Evolutionary conservation across 2,113 vertebrate genomes (phyloP).

Genomic region (Fregetta grallaria): DNA sequence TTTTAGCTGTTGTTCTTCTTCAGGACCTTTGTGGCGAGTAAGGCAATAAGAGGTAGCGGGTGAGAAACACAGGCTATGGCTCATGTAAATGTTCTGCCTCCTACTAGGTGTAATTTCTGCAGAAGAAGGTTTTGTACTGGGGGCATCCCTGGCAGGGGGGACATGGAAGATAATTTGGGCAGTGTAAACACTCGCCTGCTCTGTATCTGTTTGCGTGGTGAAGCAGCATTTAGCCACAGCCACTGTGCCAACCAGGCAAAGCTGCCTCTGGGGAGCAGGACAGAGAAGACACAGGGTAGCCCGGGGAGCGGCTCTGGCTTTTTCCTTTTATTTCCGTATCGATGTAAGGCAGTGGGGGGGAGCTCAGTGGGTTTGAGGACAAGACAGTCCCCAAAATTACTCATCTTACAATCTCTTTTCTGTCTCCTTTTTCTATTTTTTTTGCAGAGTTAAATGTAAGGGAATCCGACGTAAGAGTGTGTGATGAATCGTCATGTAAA

Average conservation of each 20-base stretch:
- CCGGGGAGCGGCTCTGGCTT: neutral
- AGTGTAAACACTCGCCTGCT: neutral
- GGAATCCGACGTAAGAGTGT: constrained; percentile 85
- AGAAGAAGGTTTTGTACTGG: neutral
- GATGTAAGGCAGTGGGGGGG: neutral
- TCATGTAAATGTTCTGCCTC: neutral
- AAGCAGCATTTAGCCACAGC: neutral
- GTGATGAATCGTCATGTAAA: constrained; percentile 89
- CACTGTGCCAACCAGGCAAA: neutral
- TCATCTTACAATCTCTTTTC: neutral
- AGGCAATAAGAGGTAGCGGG: neutral
- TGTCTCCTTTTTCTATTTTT: neutral
- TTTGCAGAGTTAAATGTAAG: constrained; percentile 85
- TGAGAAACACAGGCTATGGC: neutral
- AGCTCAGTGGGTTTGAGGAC: neutral
- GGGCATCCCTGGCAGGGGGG: accelerated
- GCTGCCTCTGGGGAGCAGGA: neutral
- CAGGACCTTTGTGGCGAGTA: neutral
- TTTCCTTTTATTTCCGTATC: neutral
- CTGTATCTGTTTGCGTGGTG: neutral
- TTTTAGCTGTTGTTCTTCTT: neutral
- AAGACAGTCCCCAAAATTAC: neutral
- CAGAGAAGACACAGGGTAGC: neutral
- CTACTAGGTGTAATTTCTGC: neutral
- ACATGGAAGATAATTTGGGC: neutral